Conservation (phyloP, 2,797 vertebrate genomes). For the Periparus ater region DNA sequence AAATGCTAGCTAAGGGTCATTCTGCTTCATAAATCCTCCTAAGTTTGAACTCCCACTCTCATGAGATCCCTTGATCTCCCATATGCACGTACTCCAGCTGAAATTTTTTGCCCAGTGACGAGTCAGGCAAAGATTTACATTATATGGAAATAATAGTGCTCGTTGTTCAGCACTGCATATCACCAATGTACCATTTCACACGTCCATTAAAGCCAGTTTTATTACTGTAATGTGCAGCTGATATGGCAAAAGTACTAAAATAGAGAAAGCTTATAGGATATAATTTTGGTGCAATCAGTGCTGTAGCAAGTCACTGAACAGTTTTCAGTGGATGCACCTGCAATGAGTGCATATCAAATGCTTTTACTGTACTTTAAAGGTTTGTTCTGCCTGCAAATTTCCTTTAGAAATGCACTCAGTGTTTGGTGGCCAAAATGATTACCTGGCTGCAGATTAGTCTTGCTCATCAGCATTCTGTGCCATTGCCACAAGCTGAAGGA, state of each 20-base stretch:
- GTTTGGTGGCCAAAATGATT: constrained; percentile 40
- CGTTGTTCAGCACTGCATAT: neutral
- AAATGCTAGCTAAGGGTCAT: neutral
- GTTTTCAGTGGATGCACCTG: neutral
- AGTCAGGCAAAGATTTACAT: neutral
- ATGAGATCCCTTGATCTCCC: neutral
- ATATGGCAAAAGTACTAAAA: neutral
- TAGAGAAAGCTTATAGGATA: neutral
- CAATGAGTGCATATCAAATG: neutral
- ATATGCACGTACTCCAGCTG: neutral
- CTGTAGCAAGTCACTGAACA: neutral
- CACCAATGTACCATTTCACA: neutral
- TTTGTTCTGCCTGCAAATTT: constrained; percentile 20
- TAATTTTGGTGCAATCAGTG: neutral
- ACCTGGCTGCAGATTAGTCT: neutral
- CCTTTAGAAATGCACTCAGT: neutral
- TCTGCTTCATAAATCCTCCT: neutral
- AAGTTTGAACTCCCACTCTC: neutral
- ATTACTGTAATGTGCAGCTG: neutral
- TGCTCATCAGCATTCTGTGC: constrained; percentile 47
- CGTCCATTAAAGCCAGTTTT: neutral
- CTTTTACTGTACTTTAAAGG: neutral
- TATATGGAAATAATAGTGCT: neutral
- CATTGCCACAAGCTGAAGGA: neutral
- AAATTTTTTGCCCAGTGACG: constrained; percentile 1